These are phyloP conservation scores for Lamellibrachia luymesi DNA, from an alignment of 1,140 invertebrate genomes.

Conservation along the genomic window DNA sequence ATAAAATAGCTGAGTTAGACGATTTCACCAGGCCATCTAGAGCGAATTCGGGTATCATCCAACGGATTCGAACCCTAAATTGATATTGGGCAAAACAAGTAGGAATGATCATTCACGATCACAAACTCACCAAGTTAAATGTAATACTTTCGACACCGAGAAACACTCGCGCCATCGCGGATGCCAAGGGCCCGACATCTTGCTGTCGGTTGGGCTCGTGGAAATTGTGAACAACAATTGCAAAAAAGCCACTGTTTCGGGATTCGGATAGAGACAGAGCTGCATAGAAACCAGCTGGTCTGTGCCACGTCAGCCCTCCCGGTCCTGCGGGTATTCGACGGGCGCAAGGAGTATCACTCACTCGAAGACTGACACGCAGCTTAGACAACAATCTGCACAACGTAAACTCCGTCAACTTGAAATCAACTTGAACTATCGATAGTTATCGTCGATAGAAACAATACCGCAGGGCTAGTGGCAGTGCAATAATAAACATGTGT, in stretches of 20 bases:
- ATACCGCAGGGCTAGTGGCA: too few relatives aligned
- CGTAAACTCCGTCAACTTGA: background rate
- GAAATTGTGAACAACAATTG: background rate
- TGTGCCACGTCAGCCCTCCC: background rate
- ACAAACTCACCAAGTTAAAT: background rate
- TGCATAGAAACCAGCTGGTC: background rate
- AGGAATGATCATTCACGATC: background rate
- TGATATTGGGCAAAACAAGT: background rate
- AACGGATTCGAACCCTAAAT: background rate
- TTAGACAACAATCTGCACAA: background rate
- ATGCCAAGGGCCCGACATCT: background rate
- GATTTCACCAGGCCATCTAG: background rate
- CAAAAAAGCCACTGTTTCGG: background rate
- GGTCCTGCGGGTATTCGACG: background rate
- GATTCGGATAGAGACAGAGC: background rate
- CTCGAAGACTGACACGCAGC: background rate
- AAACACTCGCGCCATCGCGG: background rate
- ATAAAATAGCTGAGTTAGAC: background rate
- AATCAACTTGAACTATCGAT: too few relatives aligned
- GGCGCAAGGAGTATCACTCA: background rate
- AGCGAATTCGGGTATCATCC: background rate
- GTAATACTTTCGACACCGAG: background rate
- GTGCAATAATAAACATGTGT: too few relatives aligned
- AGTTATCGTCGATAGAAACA: too few relatives aligned
- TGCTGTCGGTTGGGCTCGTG: background rate